These are phyloP conservation scores for Pseudorhombus dupliciocellatus DNA, from an alignment of 2,113 vertebrate genomes.

Conservation along the genomic window DNA sequence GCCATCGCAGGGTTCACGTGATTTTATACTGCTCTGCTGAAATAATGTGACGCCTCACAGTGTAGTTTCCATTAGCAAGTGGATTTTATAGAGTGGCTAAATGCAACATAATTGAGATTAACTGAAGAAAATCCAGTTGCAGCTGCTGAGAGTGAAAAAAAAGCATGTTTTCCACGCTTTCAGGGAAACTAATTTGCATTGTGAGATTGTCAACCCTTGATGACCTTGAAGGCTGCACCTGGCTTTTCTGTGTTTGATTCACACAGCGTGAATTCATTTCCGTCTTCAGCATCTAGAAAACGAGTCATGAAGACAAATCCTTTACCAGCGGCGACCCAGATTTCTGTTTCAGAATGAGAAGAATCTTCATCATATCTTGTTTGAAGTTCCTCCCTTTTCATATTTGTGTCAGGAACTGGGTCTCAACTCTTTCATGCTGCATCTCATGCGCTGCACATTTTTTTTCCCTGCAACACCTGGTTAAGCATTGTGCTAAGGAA, in stretches of 20 bases:
- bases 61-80: constrained; percentile 25
- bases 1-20: constrained; percentile 16
- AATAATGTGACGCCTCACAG: constrained; percentile 18
- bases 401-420: background rate
- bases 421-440: background rate
- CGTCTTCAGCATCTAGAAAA: background rate
- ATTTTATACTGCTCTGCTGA: constrained; percentile 35
- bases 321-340: background rate
- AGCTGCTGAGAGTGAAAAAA: constrained; percentile 24
- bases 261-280: background rate
- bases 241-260: background rate
- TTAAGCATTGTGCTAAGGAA: background rate
- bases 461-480: background rate
- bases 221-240: constrained; percentile 4
- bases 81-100: constrained; percentile 26
- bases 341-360: constrained; percentile 4
- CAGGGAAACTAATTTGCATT: constrained; percentile 39
- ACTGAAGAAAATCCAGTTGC: constrained; percentile 29
- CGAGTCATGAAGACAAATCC: background rate
- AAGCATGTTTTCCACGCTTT: constrained; percentile 1
- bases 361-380: background rate
- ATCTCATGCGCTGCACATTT: too few species aligned
- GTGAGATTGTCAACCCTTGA: background rate
- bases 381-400: background rate
- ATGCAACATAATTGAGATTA: constrained; percentile 51